Evolutionary conservation across 2,113 vertebrate genomes (phyloP).

Genomic region (Addax nasomaculatus): DNA sequence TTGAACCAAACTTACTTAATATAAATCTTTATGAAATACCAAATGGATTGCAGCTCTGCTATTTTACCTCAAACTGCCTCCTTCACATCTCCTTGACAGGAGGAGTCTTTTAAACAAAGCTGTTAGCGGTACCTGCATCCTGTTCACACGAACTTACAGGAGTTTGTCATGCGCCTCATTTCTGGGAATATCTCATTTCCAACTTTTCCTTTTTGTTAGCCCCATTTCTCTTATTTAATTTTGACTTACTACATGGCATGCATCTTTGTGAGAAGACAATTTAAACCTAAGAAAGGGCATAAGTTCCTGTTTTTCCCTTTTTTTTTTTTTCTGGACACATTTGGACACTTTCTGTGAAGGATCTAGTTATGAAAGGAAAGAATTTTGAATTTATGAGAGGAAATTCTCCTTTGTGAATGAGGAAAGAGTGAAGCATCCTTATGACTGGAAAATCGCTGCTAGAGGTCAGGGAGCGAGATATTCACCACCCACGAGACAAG

Average conservation of each 20-base stretch:
- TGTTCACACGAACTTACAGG: background rate
- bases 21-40: background rate
- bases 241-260: background rate
- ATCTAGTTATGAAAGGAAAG: background rate
- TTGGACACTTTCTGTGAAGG: background rate
- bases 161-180: fast-evolving
- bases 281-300: background rate
- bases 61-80: background rate
- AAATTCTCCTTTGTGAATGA: background rate
- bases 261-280: background rate
- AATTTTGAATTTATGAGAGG: background rate
- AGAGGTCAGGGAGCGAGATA: background rate
- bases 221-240: background rate
- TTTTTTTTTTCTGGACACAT: background rate
- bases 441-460: background rate
- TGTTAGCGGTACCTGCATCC: background rate
- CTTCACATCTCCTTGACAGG: background rate
- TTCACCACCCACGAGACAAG: background rate
- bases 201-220: background rate
- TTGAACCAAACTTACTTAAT: background rate
- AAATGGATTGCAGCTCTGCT: background rate
- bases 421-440: background rate
- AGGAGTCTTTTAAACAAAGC: background rate
- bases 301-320: background rate
- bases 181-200: background rate